phyloP scores from a whole-genome alignment of 2,888 invertebrate species.

The Elysia crispata region DNA sequence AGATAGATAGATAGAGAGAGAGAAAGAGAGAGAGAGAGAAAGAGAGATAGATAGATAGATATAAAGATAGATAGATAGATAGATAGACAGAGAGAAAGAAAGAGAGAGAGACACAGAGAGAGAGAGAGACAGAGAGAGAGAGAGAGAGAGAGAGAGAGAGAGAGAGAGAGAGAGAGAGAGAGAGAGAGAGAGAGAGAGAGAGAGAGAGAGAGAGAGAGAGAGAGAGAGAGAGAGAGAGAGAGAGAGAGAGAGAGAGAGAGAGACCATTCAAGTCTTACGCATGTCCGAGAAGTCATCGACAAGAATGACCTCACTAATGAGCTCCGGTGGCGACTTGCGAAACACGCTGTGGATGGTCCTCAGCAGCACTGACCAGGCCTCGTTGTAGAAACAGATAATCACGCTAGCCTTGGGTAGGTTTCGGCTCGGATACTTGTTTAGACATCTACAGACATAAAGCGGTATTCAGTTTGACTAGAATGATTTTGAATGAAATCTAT shows the following conservation, averaged over 20 bases:
- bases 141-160: no score
- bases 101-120: no score
- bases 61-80: no score
- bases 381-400: slow-evolving; percentile 54
- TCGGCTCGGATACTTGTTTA: background rate
- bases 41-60: no score
- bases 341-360: slow-evolving; percentile 50
- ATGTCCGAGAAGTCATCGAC: slow-evolving; percentile 50
- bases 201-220: slow-evolving; percentile 25
- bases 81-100: no score
- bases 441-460: slow-evolving; percentile 17
- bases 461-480: no score
- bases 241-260: background rate
- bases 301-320: slow-evolving; percentile 47
- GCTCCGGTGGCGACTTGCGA: slow-evolving; percentile 41
- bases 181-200: slow-evolving; percentile 15
- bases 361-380: slow-evolving; percentile 50
- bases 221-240: slow-evolving; percentile 25
- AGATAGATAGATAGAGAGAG: no score
- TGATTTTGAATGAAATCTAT: background rate
- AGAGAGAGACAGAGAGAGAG: background rate
- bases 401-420: slow-evolving; percentile 44
- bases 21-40: no score
- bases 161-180: background rate
- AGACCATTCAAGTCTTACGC: slow-evolving; percentile 40